Base-by-base conservation (phyloP, 2,888 invertebrate species). In the Dioctria linearis region DNA sequence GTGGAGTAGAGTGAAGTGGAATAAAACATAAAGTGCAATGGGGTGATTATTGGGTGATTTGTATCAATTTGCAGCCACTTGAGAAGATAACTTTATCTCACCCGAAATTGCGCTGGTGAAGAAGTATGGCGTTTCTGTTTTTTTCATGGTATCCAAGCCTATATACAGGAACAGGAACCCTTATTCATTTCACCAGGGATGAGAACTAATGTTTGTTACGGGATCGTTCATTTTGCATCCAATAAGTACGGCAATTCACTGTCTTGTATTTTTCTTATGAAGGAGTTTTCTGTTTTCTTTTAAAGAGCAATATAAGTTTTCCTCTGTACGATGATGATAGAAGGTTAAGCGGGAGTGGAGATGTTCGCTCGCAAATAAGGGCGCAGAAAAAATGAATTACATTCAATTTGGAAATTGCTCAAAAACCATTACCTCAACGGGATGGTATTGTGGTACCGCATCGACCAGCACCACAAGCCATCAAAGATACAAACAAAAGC, bases 1-100 rank as follows among this genome's bases (percentile, higher is more conserved):
- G 46, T 46, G 25, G 25, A 25, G 25, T 25, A 2, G 25, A 25
- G 25, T 25, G 25, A 25, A 13, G 57, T 57, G 59, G 37, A 40
- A 42, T 42, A 13, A 84, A 85, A 85, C 86, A 87, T 85, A 86
- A 86, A 87, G 86, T 86, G 85, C 85, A 86, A 87, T 86, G 85
- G 84, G 86, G 87, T 87, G 86, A 86, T 87, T 87, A 87, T 87
- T 86, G 86, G 85, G 85, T 86, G 84, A 87, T 87, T 87, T 87
- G 86, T 87, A 87, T 87, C 86, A 87, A 87, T 87, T 87, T 86
- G 84, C 85, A 78, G 78, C 80, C 82, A 82, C 82, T 82, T 82
- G 80, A 82, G 80, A 79, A 80, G 80, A 82, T 82, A 82, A 79
- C 73, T 71, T 59, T 43, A 65, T 46, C n/a, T 43, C 59, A 43